Percentiles rank a stretch among this genome's conserved stretches.
phyloP scores from a whole-genome alignment of 1,140 invertebrate species.

The Dreissena polymorpha region DNA sequence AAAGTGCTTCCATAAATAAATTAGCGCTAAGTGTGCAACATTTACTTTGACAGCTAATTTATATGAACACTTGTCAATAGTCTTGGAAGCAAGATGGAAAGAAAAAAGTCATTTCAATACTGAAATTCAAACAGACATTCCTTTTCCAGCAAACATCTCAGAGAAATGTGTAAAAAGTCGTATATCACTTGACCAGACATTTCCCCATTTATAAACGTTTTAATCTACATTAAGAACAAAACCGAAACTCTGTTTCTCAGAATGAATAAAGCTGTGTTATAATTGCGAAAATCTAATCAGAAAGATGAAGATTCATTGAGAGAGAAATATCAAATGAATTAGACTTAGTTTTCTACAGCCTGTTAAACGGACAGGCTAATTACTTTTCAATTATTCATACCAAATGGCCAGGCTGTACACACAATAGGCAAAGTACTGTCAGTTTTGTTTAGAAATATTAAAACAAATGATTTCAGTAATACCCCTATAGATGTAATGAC shows the following conservation, averaged over 20 bases:
- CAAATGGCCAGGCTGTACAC: conserved; percentile 5
- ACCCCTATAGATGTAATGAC: conserved; percentile 50
- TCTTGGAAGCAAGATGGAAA: too few relatives aligned
- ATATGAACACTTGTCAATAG: too few relatives aligned
- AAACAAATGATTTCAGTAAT: conserved; percentile 58
- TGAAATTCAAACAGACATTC: too few relatives aligned
- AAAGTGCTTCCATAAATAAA: too few relatives aligned
- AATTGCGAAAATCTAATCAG: conserved; percentile 41
- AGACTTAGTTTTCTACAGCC: conserved; percentile 16
- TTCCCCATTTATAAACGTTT: too few relatives aligned
- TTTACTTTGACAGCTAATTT: too few relatives aligned
- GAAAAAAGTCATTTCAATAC: too few relatives aligned
- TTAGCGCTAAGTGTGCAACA: too few relatives aligned
- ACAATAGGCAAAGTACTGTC: conserved; percentile 48
- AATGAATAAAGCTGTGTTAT: conserved; percentile 36
- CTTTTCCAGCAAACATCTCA: too few relatives aligned
- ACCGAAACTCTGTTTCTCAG: background rate
- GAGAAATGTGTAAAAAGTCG: too few relatives aligned
- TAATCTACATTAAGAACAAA: too few relatives aligned
- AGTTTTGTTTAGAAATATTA: conserved; percentile 48
- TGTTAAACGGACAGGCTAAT: conserved; percentile 47
- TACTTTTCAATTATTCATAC: conserved; percentile 52
- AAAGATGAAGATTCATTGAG: conserved; percentile 36
- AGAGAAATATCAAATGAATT: conserved; percentile 51
- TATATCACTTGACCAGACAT: too few relatives aligned